A percentile compares a stretch with the other conserved stretches of the same genome.
Conservation (phyloP, 2,888 invertebrate genomes). For the Cylindroiulus punctatus region DNA sequence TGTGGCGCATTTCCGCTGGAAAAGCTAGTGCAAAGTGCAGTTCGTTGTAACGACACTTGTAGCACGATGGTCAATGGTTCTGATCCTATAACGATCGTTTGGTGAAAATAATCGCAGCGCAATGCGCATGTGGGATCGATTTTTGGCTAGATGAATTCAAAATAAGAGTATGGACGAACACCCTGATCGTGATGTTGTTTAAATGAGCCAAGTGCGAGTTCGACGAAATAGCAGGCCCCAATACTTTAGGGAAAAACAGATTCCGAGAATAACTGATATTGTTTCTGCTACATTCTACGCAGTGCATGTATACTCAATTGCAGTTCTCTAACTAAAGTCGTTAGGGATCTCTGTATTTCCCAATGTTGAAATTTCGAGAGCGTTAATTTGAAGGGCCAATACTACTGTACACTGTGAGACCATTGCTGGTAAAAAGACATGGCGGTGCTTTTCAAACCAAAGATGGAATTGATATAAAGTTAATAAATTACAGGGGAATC, state of each 20-base stretch:
- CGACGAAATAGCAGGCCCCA: no score
- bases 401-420: no score
- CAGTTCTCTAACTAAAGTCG: not conserved
- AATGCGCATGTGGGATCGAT: not conserved
- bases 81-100: not conserved
- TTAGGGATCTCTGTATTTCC: not conserved
- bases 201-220: no score
- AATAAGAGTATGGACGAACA: no score
- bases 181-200: no score
- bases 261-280: no score
- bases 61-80: constrained; percentile 14
- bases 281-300: no score
- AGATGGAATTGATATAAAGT: no score
- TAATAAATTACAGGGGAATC: no score
- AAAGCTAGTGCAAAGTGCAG: not conserved
- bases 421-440: not conserved
- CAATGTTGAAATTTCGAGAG: not conserved
- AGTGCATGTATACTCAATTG: no score
- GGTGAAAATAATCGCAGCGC: not conserved
- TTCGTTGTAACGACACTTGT: constrained; percentile 24
- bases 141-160: not conserved
- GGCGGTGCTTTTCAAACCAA: no score
- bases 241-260: no score
- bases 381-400: constrained; percentile 19
- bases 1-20: not conserved